phyloP scores from a whole-genome alignment of 2,113 vertebrate genomes.

The Seriola aureovittata region DNA sequence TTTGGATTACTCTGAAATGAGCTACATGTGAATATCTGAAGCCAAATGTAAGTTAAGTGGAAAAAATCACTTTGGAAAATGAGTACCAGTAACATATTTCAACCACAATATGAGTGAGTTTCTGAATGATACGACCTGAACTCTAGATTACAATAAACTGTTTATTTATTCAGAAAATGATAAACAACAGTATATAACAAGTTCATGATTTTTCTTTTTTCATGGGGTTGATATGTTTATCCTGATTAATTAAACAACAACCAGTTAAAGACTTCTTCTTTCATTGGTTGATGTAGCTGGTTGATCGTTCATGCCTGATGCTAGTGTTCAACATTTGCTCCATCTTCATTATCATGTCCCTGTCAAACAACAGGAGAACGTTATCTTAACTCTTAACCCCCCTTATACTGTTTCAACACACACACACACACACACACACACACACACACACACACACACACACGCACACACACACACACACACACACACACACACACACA shows the following conservation, averaged over 20 bases:
- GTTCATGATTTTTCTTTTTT: too few relatives aligned
- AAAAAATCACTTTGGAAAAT: background rate
- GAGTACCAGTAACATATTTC: background rate
- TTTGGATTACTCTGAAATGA: background rate
- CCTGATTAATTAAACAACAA: too few relatives aligned
- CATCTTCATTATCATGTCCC: constrained; percentile 21
- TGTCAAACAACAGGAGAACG: constrained; percentile 30
- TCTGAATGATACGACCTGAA: too few relatives aligned
- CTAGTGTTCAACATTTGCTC: background rate
- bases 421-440: constrained; percentile 18
- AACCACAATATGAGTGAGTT: background rate
- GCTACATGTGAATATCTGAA: background rate
- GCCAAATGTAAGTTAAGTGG: background rate
- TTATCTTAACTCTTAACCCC: constrained; percentile 15
- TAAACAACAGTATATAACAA: too few relatives aligned
- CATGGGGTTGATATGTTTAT: too few relatives aligned
- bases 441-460: constrained; percentile 5
- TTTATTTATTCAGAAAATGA: too few relatives aligned
- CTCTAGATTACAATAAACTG: background rate
- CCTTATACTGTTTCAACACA: constrained; percentile 32
- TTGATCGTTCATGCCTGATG: background rate
- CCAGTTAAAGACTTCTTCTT: background rate
- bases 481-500: constrained; percentile 16
- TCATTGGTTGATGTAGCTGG: too few relatives aligned
- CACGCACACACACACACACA: constrained; percentile 18